Evolutionary conservation across 2,797 vertebrate genomes (phyloP).

Genomic region (Poeciliopsis infans): DNA sequence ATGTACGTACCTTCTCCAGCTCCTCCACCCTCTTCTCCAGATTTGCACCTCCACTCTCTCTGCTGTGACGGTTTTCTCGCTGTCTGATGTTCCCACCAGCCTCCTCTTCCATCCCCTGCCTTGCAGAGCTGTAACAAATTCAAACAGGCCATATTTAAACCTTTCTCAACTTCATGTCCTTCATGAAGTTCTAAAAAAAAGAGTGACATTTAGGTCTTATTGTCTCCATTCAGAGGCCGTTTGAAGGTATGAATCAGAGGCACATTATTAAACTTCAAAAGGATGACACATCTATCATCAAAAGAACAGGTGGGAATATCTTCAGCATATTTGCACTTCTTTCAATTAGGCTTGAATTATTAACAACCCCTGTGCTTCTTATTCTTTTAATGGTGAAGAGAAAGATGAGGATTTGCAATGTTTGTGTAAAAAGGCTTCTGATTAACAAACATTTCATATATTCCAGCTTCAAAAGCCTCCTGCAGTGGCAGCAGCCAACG

Average conservation of each 20-base stretch:
- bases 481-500: conserved; percentile 3
- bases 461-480: conserved; percentile 45
- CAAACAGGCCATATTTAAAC: conserved; percentile 22
- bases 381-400: conserved; percentile 53
- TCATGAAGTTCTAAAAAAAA: conserved; percentile 5
- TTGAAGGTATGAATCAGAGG: conserved; percentile 61
- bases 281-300: conserved; percentile 61
- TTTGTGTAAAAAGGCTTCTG: conserved; percentile 58
- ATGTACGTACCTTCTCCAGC: conserved; percentile 88
- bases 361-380: conserved; percentile 47
- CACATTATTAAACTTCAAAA: conserved; percentile 59
- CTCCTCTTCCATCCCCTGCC: conserved; percentile 86
- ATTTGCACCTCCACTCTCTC: conserved; percentile 77
- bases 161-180: not conserved
- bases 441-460: conserved; percentile 56
- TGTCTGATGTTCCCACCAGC: conserved; percentile 71
- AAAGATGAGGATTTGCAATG: conserved; percentile 32
- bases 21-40: conserved; percentile 94
- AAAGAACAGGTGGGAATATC: conserved; percentile 64
- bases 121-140: conserved; percentile 53
- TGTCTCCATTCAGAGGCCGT: conserved; percentile 16
- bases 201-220: conserved; percentile 1
- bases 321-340: conserved; percentile 50
- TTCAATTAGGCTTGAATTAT: conserved; percentile 65
- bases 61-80: conserved; percentile 81